Conservation (phyloP, 2,113 vertebrate genomes). For the Sander lucioperca region DNA sequence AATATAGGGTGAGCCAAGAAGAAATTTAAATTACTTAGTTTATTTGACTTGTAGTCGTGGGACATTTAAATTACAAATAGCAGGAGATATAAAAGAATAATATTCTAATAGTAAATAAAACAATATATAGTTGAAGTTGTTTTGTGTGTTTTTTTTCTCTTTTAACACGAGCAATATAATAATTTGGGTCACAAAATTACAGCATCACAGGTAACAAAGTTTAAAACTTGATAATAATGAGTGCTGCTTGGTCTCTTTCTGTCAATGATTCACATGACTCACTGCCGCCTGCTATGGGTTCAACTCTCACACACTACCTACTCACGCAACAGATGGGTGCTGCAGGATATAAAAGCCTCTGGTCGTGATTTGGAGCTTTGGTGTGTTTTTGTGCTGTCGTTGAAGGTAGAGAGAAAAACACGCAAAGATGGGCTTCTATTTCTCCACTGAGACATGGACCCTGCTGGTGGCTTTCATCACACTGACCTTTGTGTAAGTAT, state of each 20-base stretch:
- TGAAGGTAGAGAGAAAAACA: not conserved
- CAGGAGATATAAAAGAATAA: not conserved
- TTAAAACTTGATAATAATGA: not conserved
- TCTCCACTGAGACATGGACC: slow-evolving; percentile 77
- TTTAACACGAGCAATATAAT: not conserved
- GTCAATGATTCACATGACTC: slow-evolving; percentile 20
- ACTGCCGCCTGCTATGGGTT: slow-evolving; percentile 15
- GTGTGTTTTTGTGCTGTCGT: too few species aligned
- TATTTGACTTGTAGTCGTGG: not conserved
- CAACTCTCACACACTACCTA: slow-evolving; percentile 51
- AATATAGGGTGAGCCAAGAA: not conserved
- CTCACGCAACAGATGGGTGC: not conserved
- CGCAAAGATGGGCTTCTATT: slow-evolving; percentile 52
- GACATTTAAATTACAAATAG: slow-evolving; percentile 1
- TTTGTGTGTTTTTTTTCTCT: not conserved
- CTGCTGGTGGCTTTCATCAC: slow-evolving; percentile 68
- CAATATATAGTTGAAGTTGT: not conserved
- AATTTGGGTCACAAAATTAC: not conserved
- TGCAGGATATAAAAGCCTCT: slow-evolving; percentile 18
- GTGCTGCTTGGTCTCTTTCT: not conserved
- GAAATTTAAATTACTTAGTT: not conserved
- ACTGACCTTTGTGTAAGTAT: slow-evolving; percentile 73
- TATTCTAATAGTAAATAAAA: not conserved
- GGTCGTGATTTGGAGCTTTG: not conserved
- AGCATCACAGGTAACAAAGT: too few species aligned